Evolutionary conservation across 1,140 invertebrate species (phyloP).

Genomic region (Zaprionus capensis): DNA sequence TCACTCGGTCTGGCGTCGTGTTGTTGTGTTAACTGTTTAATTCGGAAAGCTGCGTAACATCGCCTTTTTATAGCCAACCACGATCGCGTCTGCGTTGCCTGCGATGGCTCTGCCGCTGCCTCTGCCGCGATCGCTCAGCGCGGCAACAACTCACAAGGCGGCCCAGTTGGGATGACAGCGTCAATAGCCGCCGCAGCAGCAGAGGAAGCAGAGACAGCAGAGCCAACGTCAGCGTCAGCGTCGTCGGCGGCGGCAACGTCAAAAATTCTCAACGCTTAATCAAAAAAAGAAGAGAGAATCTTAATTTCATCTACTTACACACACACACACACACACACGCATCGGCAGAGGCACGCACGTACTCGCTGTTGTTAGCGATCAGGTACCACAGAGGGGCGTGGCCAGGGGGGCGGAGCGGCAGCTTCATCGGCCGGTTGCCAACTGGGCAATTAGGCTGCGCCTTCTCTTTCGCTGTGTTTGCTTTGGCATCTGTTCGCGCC

Average conservation of each 20-base stretch:
- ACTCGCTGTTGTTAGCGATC: slow-evolving; percentile 13
- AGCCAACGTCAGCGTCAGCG: slow-evolving; percentile 39
- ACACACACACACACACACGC: slow-evolving; percentile 23
- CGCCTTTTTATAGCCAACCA: slow-evolving; percentile 73
- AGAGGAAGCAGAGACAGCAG: slow-evolving; percentile 5
- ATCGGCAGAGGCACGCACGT: neutral
- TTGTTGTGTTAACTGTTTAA: slow-evolving; percentile 78
- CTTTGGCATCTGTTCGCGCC: slow-evolving; percentile 68
- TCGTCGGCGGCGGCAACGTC: slow-evolving; percentile 43
- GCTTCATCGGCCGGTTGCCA: slow-evolving; percentile 58
- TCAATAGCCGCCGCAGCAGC: slow-evolving; percentile 17
- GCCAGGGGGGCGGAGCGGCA: slow-evolving; percentile 11
- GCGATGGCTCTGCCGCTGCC: slow-evolving; percentile 13
- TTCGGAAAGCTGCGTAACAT: slow-evolving; percentile 78
- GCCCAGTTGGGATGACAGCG: slow-evolving; percentile 40
- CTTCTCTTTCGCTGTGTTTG: slow-evolving; percentile 55
- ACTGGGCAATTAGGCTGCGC: slow-evolving; percentile 70
- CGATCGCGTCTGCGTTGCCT: slow-evolving; percentile 22
- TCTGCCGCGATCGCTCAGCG: slow-evolving; percentile 23
- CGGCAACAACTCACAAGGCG: slow-evolving; percentile 28
- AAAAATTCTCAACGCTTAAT: slow-evolving; percentile 75
- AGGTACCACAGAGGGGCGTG: slow-evolving; percentile 17
- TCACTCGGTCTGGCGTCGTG: slow-evolving; percentile 46
- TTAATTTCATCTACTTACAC: slow-evolving; percentile 78
- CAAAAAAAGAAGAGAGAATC: slow-evolving; percentile 63